Base-by-base conservation (phyloP, 2,797 vertebrate genomes). In the Sardinella longiceps region DNA sequence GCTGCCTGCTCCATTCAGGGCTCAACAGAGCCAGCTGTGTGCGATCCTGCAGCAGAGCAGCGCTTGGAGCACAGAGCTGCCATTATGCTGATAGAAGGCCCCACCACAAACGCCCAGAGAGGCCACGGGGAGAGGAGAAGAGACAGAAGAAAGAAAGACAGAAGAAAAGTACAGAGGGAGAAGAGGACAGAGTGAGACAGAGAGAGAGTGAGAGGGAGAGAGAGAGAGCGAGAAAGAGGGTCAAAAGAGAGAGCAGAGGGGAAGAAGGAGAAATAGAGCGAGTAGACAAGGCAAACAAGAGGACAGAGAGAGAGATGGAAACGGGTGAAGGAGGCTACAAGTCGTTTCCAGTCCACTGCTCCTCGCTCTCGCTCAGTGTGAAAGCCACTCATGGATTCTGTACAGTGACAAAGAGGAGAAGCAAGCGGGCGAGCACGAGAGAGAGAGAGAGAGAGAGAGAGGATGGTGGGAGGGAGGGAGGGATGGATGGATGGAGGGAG, bases 281-380 rank as follows among this genome's bases (percentile, higher is more conserved):
- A 87, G 80, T 33, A 77, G 37, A 77, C 70, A 77, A 9, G 33
- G 70, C 33, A 43, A 77, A 43, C 33, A 43, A 43, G 70, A 39
- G 70, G 70, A 77, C 33, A 43, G 70, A 43, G 30, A 48, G 30
- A 48, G 46, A 66, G 30, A 74, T 30, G 15, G 66, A 37, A 39
- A 43, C 20, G 70, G 70, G 70, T 77, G 70, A 77, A 43, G 70
- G 33, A 43, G 37, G 70, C 33, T 77, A 77, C 70, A 87, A 89
- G 85, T 81, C 86, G 86, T 91, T 92, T 91, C 91, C 90, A 91
- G 89, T 90, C 85, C 88, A 88, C 86, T 91, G 89, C 85, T 77
- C 63, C 87, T 83, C 82, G 84, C 66, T 74, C 33, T 74, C 33
- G 18, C 37, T 77, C 80, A 77, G 58, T 91, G 84, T 88, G 84